Evolutionary conservation across 2,113 vertebrate species (phyloP).

Genomic region (Camarhynchus parvulus): DNA sequence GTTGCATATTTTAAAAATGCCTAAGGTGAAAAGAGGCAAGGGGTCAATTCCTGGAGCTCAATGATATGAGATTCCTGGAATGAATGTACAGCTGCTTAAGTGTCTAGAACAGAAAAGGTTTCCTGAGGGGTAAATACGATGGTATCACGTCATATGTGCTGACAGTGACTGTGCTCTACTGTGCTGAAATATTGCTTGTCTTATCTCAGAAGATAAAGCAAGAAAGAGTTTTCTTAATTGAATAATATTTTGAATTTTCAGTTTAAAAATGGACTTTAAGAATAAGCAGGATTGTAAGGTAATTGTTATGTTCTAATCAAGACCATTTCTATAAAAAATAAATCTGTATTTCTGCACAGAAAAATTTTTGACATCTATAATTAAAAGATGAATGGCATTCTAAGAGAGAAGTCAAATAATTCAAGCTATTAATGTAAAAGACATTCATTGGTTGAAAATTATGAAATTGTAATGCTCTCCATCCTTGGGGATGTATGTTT

Average conservation of each 20-base stretch:
- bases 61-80: not conserved
- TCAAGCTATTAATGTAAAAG: not conserved
- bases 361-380: not conserved
- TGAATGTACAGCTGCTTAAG: not conserved
- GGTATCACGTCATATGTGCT: not conserved
- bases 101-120: not conserved
- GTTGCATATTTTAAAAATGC: not conserved
- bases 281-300: not conserved
- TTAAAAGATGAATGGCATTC: not conserved
- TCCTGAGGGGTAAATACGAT: not conserved
- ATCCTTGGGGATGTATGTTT: not conserved
- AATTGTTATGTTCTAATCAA: not conserved
- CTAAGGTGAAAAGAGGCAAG: not conserved
- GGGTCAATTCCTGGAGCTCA: not conserved
- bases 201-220: slow-evolving; percentile 34
- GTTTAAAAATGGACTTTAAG: not conserved
- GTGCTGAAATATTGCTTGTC: slow-evolving; percentile 3
- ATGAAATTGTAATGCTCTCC: not conserved
- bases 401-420: not conserved
- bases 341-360: not conserved
- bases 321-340: not conserved
- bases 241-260: not conserved
- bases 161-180: not conserved
- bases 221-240: not conserved
- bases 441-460: not conserved